These are phyloP conservation scores for Tholera decimalis DNA, from an alignment of 2,888 invertebrate genomes.

Conservation along the genomic window DNA sequence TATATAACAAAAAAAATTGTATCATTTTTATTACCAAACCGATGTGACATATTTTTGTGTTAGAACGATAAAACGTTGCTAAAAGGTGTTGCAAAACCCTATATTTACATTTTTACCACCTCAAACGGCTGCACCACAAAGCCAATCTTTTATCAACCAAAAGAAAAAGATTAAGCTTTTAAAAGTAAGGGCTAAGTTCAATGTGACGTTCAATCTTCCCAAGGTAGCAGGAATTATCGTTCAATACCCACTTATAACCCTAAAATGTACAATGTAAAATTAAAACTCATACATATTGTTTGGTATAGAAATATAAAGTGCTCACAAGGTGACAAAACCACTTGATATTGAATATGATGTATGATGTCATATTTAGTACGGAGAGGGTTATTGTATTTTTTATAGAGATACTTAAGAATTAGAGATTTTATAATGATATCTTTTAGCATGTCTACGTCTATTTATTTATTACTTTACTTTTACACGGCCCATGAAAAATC, in stretches of 20 bases:
- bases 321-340: slow-evolving; percentile 77
- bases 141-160: slow-evolving; percentile 22
- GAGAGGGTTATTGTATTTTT: slow-evolving; percentile 10
- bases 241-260: slow-evolving; percentile 78
- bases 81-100: slow-evolving; percentile 19
- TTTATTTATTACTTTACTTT: too few relatives aligned
- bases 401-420: slow-evolving; percentile 5
- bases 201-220: slow-evolving; percentile 42
- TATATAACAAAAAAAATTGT: neutral
- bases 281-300: slow-evolving; percentile 75
- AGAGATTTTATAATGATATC: neutral
- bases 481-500: too few relatives aligned
- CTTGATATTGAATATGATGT: slow-evolving; percentile 81
- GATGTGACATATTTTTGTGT: neutral
- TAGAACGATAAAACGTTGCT: neutral
- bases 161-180: slow-evolving; percentile 45
- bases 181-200: slow-evolving; percentile 31
- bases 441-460: neutral
- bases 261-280: slow-evolving; percentile 72
- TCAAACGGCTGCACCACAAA: slow-evolving; percentile 20
- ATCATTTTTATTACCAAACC: neutral
- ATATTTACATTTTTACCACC: slow-evolving; percentile 5
- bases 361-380: slow-evolving; percentile 77
- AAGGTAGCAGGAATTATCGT: slow-evolving; percentile 49
- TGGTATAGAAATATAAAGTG: slow-evolving; percentile 74